Percentiles rank a stretch among this genome's conserved stretches.
These are phyloP conservation scores for Coreius guichenoti DNA, from an alignment of 2,797 vertebrate genomes.

Conservation along the genomic window DNA sequence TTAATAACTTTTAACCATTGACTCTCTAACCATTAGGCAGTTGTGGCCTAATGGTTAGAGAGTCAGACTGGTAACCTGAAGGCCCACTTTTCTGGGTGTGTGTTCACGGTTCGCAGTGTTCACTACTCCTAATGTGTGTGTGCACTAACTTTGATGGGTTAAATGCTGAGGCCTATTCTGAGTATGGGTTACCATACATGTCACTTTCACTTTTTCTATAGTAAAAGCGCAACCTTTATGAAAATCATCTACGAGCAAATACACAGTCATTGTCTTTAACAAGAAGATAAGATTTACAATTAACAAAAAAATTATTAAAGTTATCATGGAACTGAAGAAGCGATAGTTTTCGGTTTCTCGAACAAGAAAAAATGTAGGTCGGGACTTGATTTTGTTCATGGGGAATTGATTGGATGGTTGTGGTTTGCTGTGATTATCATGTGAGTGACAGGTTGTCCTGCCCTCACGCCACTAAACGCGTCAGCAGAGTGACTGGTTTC, in stretches of 20 bases:
- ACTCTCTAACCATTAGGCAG: no score
- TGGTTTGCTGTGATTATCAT: background rate
- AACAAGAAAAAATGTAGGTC: background rate
- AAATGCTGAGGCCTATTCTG: no score
- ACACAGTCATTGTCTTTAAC: background rate
- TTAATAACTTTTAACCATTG: no score
- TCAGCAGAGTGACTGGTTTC: background rate
- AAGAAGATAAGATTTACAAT: background rate
- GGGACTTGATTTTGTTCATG: background rate
- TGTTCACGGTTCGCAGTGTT: no score
- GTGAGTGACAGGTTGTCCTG: background rate
- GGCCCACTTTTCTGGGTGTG: no score
- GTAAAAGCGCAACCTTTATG: background rate
- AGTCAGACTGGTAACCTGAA: no score
- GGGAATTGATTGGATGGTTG: background rate
- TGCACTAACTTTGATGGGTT: no score
- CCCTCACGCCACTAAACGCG: background rate
- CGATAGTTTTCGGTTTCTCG: accelerated
- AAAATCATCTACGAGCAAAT: background rate
- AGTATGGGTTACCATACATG: no score
- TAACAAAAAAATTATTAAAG: background rate
- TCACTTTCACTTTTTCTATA: no score
- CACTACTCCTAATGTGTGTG: no score
- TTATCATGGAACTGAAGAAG: background rate
- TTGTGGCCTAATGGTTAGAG: no score